phyloP scores from a whole-genome alignment of 2,888 invertebrate species.

The Cerceris ruficornis region DNA sequence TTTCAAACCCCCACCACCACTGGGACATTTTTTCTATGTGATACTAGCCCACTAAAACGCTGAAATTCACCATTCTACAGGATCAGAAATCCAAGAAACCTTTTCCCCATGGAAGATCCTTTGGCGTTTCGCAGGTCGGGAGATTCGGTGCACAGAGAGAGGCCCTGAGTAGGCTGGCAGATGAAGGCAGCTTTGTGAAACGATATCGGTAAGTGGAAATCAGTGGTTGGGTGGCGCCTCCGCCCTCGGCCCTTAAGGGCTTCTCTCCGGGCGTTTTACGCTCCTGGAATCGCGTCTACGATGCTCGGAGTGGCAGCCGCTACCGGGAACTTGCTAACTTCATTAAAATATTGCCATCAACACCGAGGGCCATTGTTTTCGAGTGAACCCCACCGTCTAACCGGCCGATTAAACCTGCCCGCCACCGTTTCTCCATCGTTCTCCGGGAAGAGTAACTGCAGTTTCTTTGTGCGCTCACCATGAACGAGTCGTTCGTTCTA shows the following conservation, averaged over 20 bases:
- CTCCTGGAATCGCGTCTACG: constrained; percentile 70
- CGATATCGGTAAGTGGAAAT: constrained; percentile 80
- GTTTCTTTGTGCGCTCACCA: constrained; percentile 47
- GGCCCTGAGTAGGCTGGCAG: constrained; percentile 53
- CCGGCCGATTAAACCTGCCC: constrained; percentile 61
- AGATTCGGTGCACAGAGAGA: constrained; percentile 1
- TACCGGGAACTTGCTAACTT: constrained; percentile 74
- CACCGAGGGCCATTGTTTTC: constrained; percentile 69
- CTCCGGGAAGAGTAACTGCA: constrained; percentile 46
- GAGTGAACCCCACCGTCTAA: constrained; percentile 37
- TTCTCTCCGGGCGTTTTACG: constrained; percentile 54
- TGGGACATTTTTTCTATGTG: too few relatives aligned
- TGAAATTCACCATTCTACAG: too few relatives aligned
- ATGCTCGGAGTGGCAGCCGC: constrained; percentile 38
- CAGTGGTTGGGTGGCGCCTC: constrained; percentile 79
- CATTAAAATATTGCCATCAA: constrained; percentile 74
- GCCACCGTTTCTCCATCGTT: constrained; percentile 7
- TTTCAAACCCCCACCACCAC: too few relatives aligned
- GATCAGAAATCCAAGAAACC: too few relatives aligned
- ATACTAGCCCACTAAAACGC: background rate
- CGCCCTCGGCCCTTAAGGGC: constrained; percentile 50
- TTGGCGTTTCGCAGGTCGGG: background rate
- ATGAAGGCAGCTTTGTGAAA: constrained; percentile 79
- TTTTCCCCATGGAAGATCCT: too few relatives aligned
- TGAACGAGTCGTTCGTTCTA: background rate